phyloP scores from a whole-genome alignment of 2,113 vertebrate species.

The Piprites chloris region DNA sequence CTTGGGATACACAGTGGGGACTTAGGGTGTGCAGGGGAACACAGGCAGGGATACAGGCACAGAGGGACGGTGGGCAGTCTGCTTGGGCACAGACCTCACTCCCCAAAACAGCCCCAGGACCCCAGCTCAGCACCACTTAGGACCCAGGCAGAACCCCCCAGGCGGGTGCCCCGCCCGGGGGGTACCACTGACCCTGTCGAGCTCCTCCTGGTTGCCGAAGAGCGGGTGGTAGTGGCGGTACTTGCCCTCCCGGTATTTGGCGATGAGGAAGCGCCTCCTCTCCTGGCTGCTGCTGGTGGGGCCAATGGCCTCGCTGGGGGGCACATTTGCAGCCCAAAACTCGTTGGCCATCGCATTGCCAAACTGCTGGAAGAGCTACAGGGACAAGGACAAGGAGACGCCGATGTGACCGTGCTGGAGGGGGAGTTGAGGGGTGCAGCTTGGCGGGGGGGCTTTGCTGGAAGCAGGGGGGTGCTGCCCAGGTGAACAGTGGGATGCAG shows the following conservation, averaged over 20 bases:
- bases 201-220: constrained; percentile 90
- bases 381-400: not conserved
- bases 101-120: not conserved
- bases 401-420: not conserved
- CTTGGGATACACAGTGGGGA: not conserved
- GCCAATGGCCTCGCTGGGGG: constrained; percentile 86
- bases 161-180: accelerated
- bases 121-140: not conserved
- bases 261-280: constrained; percentile 78
- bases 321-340: constrained; percentile 94
- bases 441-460: not conserved
- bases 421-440: not conserved
- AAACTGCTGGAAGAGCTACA: constrained; percentile 83
- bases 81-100: not conserved
- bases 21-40: no score
- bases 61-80: not conserved
- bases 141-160: not conserved
- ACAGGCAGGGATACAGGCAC: not conserved
- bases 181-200: constrained; percentile 82
- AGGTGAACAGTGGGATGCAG: not conserved
- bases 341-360: constrained; percentile 83
- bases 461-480: not conserved
- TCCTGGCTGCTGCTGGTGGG: constrained; percentile 77
- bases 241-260: constrained; percentile 94
- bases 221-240: constrained; percentile 91